Percentiles rank a stretch among this genome's conserved stretches.
Conservation (phyloP, 2,888 invertebrate genomes). For the Coleophora flavipennella region DNA sequence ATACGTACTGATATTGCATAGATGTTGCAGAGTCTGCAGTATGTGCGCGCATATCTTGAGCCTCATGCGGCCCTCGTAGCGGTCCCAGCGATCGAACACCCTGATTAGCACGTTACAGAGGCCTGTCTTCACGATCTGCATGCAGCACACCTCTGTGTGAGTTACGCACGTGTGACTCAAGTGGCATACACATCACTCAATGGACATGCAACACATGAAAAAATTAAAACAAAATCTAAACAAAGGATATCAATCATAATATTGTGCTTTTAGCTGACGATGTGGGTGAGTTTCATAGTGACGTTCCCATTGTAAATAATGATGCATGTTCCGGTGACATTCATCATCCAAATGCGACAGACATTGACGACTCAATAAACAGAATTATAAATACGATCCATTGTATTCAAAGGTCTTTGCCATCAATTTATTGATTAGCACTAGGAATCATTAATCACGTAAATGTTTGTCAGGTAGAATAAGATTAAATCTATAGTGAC, state of each 20-base stretch:
- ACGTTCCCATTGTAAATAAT: constrained; percentile 5
- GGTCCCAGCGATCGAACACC: constrained; percentile 76
- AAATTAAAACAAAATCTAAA: constrained; percentile 19
- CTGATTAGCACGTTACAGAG: constrained; percentile 71
- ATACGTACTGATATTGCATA: constrained; percentile 75
- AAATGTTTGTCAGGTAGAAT: constrained; percentile 8
- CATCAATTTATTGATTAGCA: constrained; percentile 8
- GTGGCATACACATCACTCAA: constrained; percentile 31
- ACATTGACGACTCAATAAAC: constrained; percentile 3
- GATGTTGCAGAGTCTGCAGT: constrained; percentile 73
- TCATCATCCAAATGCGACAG: constrained; percentile 6
- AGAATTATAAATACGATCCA: constrained; percentile 9
- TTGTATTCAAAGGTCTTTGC: constrained; percentile 11
- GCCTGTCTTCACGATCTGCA: constrained; percentile 75
- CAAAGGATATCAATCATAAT: constrained; percentile 18
- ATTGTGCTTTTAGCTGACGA: background rate
- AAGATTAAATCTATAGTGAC: no score
- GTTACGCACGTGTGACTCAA: constrained; percentile 53
- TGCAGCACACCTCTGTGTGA: constrained; percentile 75
- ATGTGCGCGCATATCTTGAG: constrained; percentile 75
- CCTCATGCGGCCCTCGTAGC: constrained; percentile 75
- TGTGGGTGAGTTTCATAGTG: constrained; percentile 4
- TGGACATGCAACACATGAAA: constrained; percentile 28
- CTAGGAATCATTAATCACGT: constrained; percentile 20
- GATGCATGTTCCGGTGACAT: constrained; percentile 9